phyloP scores from a whole-genome alignment of 2,797 vertebrate genomes.

The Cercopithecus petaurista region DNA sequence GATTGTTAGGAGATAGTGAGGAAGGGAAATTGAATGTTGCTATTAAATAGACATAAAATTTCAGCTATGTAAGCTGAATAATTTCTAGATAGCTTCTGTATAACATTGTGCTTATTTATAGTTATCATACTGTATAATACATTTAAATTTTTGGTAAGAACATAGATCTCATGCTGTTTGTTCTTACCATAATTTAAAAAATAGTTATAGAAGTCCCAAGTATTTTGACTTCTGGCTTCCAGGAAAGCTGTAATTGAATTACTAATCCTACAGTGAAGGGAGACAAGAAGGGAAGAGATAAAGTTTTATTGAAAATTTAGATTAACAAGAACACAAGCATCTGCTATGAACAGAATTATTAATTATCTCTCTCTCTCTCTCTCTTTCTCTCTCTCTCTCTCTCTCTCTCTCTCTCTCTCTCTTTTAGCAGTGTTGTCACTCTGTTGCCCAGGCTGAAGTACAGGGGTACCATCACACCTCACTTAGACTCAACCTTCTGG shows the following conservation, averaged over 20 bases:
- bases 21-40: not conserved
- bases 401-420: too few species aligned
- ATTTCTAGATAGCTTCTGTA: not conserved
- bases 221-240: not conserved
- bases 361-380: not conserved
- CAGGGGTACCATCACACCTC: not conserved
- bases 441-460: not conserved
- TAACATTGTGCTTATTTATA: not conserved
- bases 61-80: not conserved
- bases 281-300: not conserved
- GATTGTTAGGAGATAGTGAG: not conserved
- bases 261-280: not conserved
- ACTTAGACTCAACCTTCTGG: not conserved
- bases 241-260: not conserved
- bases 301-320: not conserved
- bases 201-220: not conserved
- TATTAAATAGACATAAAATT: not conserved
- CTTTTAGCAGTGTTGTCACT: not conserved
- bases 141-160: not conserved
- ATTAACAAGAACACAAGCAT: not conserved
- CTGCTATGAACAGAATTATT: not conserved
- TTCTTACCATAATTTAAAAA: not conserved
- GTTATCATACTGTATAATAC: not conserved
- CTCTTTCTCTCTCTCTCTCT: too few species aligned
- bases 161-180: not conserved